Conservation (phyloP, 2,797 vertebrate genomes). For the Sebastolobus altivelis region DNA sequence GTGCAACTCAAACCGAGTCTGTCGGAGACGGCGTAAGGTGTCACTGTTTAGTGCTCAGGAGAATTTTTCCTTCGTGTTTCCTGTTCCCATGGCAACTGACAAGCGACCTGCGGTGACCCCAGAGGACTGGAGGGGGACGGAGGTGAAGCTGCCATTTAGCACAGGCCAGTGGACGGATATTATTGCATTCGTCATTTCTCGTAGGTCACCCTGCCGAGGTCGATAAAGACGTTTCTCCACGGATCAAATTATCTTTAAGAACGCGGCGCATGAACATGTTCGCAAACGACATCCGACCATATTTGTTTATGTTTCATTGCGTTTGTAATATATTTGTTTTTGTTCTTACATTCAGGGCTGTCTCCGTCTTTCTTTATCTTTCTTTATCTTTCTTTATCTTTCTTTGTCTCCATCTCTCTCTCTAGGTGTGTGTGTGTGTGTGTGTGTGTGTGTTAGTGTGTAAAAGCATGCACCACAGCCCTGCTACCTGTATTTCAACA, state of each 20-base stretch:
- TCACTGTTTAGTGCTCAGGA: conserved; percentile 68
- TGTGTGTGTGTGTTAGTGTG: conserved; percentile 9
- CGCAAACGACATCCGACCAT: neutral
- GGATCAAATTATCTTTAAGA: neutral
- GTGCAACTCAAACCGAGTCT: conserved; percentile 75
- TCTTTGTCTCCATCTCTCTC: too few relatives aligned
- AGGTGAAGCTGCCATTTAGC: conserved; percentile 52
- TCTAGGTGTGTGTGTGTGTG: neutral
- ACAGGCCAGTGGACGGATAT: conserved; percentile 34
- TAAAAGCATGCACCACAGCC: conserved; percentile 34
- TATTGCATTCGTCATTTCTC: conserved; percentile 17
- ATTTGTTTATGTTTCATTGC: neutral
- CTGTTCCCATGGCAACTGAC: conserved; percentile 78
- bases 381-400: neutral
- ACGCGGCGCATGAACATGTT: neutral
- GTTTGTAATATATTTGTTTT: neutral
- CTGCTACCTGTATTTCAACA: conserved; percentile 75
- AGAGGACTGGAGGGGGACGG: conserved; percentile 22
- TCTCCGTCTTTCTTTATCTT: neutral
- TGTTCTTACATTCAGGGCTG: neutral
- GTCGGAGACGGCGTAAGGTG: conserved; percentile 69
- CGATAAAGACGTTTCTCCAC: neutral
- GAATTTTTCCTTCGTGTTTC: conserved; percentile 63
- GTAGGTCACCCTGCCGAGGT: conserved; percentile 13
- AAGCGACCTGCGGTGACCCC: conserved; percentile 68